Base-by-base conservation (phyloP, 2,113 vertebrate genomes). In the Cariama cristata region DNA sequence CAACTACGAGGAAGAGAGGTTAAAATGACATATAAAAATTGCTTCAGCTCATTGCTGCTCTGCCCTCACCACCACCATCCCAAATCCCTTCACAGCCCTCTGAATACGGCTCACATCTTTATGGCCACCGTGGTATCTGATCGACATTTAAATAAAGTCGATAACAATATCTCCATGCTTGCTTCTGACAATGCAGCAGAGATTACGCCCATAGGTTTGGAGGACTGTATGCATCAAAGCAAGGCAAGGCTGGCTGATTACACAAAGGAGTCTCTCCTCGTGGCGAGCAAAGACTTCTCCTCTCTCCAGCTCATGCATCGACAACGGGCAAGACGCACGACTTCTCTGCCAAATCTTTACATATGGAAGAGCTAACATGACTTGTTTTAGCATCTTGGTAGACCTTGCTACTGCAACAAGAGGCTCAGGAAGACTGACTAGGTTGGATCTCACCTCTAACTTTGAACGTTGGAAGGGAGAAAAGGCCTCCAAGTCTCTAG, bases 241-340 rank as follows among this genome's bases (percentile, higher is more conserved):
- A 64, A 74, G 40, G 66, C 66, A n/a, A 33, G 44, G 45, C 44
- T n/a, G 60, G 32, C 56, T 93, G 88, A 62, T 47, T 4, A 44
- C 72, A 91, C 79, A 92, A 24, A 77, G 45, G 67, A 50, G 45
- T 19, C 19, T 56, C 27, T 62, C 66, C 79, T 67, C 0, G 0
- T 8, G 79, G 35, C 14, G 3, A 55, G 6, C 2, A 3, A 42
- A 64, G 64, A 28, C 38, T 12, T 8, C 50, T 59, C 11, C 30
- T 21, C 56, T 40, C 15, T 58, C 42, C 68, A 59, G 33, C 63
- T 80, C 55, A 1, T 4, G 4, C 59, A 18, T 12, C 38, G n/a
- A 45, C 40, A 72, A 58, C 49, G 14, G 74, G 35, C 71, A 72
- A 17, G 59, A 76, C 0, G 0, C 50, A 83, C 0, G 0, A 6